phyloP scores from a whole-genome alignment of 2,888 invertebrate species.

The Philopedon plagiatum region DNA sequence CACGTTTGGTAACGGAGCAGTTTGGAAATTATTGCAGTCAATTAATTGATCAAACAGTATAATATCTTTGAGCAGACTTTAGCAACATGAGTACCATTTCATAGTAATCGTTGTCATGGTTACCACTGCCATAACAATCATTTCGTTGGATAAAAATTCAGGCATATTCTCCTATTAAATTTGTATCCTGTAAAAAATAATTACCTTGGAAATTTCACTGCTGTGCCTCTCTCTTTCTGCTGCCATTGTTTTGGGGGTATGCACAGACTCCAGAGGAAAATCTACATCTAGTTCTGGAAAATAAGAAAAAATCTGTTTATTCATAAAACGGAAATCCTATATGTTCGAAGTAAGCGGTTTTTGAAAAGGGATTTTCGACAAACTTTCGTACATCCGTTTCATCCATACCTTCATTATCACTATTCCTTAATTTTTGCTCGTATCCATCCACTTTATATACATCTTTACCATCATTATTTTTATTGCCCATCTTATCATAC shows the following conservation, averaged over 20 bases:
- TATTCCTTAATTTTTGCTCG: not conserved
- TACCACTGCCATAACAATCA: too few relatives aligned
- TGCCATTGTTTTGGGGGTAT: slow-evolving; percentile 16
- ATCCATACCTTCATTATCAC: not conserved
- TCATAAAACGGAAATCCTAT: not conserved
- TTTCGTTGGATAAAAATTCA: too few relatives aligned
- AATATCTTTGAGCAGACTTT: too few relatives aligned
- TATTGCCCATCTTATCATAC: slow-evolving; percentile 24
- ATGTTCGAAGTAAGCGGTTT: not conserved
- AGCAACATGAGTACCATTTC: too few relatives aligned
- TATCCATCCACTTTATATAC: not conserved
- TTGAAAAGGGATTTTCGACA: too few relatives aligned
- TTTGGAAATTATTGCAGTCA: too few relatives aligned
- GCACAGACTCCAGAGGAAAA: slow-evolving; percentile 13
- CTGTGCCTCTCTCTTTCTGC: not conserved
- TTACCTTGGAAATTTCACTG: not conserved
- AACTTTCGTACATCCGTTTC: too few relatives aligned
- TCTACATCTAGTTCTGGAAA: slow-evolving; percentile 27
- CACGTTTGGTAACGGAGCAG: too few relatives aligned
- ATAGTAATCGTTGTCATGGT: too few relatives aligned
- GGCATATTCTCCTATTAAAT: too few relatives aligned
- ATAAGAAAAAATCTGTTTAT: not conserved
- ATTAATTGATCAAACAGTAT: too few relatives aligned
- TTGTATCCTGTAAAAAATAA: too few relatives aligned
- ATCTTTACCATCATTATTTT: not conserved